phyloP scores from a whole-genome alignment of 2,113 vertebrate species.

The Syngnathus typhle region DNA sequence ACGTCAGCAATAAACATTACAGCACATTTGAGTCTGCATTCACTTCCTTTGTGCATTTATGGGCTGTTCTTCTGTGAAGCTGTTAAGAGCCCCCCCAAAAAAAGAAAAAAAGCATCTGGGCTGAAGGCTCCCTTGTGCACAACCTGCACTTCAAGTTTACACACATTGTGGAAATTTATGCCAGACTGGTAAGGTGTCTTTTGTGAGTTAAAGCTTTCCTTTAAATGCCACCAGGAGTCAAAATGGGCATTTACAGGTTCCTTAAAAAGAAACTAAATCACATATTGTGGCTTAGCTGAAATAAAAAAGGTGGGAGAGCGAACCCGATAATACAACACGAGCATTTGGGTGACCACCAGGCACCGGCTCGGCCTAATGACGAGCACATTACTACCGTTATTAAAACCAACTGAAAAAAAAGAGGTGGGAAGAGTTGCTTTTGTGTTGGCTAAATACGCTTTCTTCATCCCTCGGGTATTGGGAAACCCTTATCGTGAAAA shows the following conservation, averaged over 20 bases:
- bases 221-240: slow-evolving; percentile 50
- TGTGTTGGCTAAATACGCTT: slow-evolving; percentile 68
- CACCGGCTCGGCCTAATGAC: slow-evolving; percentile 56
- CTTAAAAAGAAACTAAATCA: slow-evolving; percentile 48
- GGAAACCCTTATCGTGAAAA: slow-evolving; percentile 71
- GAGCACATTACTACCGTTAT: slow-evolving; percentile 60
- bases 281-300: slow-evolving; percentile 65
- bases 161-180: slow-evolving; percentile 42
- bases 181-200: slow-evolving; percentile 39
- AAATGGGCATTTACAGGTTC: slow-evolving; percentile 55
- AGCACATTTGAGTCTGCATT: slow-evolving; percentile 34
- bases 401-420: slow-evolving; percentile 60
- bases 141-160: slow-evolving; percentile 51
- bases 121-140: slow-evolving; percentile 47
- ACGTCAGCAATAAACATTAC: slow-evolving; percentile 51
- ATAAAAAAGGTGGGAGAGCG: slow-evolving; percentile 49
- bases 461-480: slow-evolving; percentile 67
- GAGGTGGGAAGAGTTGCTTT: slow-evolving; percentile 65
- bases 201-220: slow-evolving; percentile 48
- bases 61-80: slow-evolving; percentile 38
- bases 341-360: slow-evolving; percentile 60
- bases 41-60: slow-evolving; percentile 40
- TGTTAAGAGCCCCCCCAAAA: slow-evolving; percentile 44
- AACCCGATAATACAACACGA: slow-evolving; percentile 65
- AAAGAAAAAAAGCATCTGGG: slow-evolving; percentile 29